Base-by-base conservation (phyloP, 2,797 vertebrate genomes). In the Acestrorhynchus altus region DNA sequence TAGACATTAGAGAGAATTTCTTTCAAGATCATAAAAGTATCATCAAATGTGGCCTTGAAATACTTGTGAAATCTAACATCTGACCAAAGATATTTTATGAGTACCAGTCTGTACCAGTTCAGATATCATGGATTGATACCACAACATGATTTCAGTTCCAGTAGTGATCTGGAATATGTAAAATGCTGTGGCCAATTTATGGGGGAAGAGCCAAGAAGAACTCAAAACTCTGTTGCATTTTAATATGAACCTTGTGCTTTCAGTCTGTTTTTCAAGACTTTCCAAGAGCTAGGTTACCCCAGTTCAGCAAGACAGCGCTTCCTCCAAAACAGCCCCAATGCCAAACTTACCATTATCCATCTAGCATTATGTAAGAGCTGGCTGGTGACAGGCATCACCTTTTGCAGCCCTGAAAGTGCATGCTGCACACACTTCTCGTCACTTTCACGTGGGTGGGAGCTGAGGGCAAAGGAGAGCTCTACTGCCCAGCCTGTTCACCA, bases 391-490 rank as follows among this genome's bases (percentile, higher is more conserved):
- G 74, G 76, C 78, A 77, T 86, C 83, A 89, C 87, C 86, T 89
- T 84, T 49, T 85, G 61, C 59, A 60, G 80, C 42, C 65, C 83
- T 56, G 83, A 83, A 85, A 71, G 83, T 76, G 81, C 66, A 69
- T 26, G 61, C 71, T 75, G 84, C 64, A 61, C 81, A 86, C 85
- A 35, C 31, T 2, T 85, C 57, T 80, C 81, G 54, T 90, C 87
- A 74, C 85, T 89, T 91, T 93, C 91, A 92, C 91, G 87, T 52
- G 71, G 4, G 71, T 35, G 49, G 66, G 66, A 59, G 44, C 24
- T 16, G 72, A 70, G 28, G 52, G 60, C 65, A 68, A 68, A 68
- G 16, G 42, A 11, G 24, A 47, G 66, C 47, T 52, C 57, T 46
- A 54, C 2, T 47, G 46, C 39, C 61, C 57, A 69, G 4, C 7